Percentiles rank a stretch among this genome's conserved stretches.
Evolutionary conservation across 2,113 vertebrate genomes (phyloP).

Genomic region (Hippoglossus stenolepis): DNA sequence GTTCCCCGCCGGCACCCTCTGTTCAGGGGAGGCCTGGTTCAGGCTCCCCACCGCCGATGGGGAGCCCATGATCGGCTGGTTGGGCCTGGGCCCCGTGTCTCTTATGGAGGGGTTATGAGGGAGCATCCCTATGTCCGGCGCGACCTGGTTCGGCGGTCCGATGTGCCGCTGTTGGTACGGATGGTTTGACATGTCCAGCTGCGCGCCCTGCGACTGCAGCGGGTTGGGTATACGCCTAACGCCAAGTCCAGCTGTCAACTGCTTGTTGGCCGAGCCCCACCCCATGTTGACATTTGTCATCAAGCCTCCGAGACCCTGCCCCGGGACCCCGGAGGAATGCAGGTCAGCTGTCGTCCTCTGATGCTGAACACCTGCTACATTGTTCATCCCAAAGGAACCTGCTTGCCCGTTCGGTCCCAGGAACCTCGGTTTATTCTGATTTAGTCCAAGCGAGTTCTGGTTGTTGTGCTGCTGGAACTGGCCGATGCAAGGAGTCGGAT

Average conservation of each 20-base stretch:
- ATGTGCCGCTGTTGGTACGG: constrained; percentile 85
- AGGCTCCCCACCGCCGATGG: constrained; percentile 81
- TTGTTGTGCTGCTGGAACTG: constrained; percentile 87
- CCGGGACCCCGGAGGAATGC: constrained; percentile 58
- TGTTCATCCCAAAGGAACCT: constrained; percentile 83
- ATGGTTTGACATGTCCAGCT: constrained; percentile 80
- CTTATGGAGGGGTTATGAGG: constrained; percentile 83
- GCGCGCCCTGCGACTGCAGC: constrained; percentile 81
- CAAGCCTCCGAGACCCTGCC: constrained; percentile 81
- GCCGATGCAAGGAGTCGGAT: constrained; percentile 76
- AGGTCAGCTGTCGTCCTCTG: constrained; percentile 78
- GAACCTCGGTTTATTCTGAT: constrained; percentile 84
- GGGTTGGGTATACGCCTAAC: constrained; percentile 80
- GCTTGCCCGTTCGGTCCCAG: constrained; percentile 79
- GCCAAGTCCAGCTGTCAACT: constrained; percentile 80
- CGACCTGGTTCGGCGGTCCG: constrained; percentile 87
- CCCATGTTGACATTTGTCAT: constrained; percentile 82
- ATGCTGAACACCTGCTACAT: constrained; percentile 81
- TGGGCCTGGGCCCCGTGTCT: constrained; percentile 83
- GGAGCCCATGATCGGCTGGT: constrained; percentile 85
- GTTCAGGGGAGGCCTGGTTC: constrained; percentile 85
- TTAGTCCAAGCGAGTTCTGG: constrained; percentile 82
- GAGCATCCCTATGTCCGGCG: constrained; percentile 86
- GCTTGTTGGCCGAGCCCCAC: constrained; percentile 88
- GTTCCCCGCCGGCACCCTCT: constrained; percentile 81